phyloP scores from a whole-genome alignment of 1,140 invertebrate genomes.

The Hyposmocoma kahamanoa region DNA sequence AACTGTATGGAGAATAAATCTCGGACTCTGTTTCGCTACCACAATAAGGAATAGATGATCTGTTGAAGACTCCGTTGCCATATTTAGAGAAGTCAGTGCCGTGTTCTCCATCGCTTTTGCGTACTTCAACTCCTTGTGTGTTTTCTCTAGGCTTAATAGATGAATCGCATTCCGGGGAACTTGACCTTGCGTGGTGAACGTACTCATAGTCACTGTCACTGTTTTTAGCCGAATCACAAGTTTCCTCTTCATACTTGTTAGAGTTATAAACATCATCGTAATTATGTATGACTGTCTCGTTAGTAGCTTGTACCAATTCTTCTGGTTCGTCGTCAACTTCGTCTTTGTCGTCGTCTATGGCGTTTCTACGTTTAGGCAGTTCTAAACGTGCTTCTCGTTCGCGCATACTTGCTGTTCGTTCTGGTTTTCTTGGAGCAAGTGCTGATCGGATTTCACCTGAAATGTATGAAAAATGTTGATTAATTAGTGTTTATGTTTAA shows the following conservation, averaged over 20 bases:
- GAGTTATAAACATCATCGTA: slow-evolving; percentile 70
- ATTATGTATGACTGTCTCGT: slow-evolving; percentile 59
- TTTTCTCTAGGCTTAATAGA: slow-evolving; percentile 64
- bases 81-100: slow-evolving; percentile 56
- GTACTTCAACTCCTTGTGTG: slow-evolving; percentile 23
- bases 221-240: slow-evolving; percentile 61
- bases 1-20: slow-evolving; percentile 86
- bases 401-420: slow-evolving; percentile 87
- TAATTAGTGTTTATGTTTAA: too few relatives aligned
- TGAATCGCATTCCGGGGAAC: slow-evolving; percentile 78
- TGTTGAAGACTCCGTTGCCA: slow-evolving; percentile 42
- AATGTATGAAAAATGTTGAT: too few relatives aligned
- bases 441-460: slow-evolving; percentile 84
- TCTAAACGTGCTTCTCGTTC: slow-evolving; percentile 80
- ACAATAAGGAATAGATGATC: slow-evolving; percentile 82
- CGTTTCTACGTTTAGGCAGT: slow-evolving; percentile 72
- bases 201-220: slow-evolving; percentile 80
- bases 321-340: slow-evolving; percentile 54
- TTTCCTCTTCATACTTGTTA: slow-evolving; percentile 64
- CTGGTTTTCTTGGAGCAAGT: slow-evolving; percentile 84
- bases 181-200: slow-evolving; percentile 74
- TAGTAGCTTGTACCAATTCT: slow-evolving; percentile 56
- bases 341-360: slow-evolving; percentile 63
- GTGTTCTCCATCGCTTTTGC: slow-evolving; percentile 31
- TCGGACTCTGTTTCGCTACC: slow-evolving; percentile 87